These are phyloP conservation scores for Troides aeacus DNA, from an alignment of 2,888 invertebrate species.

Conservation along the genomic window DNA sequence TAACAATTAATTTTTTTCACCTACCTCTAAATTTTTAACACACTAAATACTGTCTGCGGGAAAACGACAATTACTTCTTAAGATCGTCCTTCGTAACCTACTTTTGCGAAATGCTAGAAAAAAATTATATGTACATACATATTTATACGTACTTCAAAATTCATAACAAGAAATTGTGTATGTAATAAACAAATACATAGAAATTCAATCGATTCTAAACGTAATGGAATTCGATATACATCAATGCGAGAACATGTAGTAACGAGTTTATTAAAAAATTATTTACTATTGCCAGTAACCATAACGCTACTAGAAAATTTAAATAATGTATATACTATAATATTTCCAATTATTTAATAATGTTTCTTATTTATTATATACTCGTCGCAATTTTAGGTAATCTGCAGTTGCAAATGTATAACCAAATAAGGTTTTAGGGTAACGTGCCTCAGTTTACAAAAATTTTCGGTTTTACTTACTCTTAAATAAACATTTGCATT, in stretches of 20 bases:
- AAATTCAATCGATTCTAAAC: not conserved
- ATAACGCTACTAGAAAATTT: not conserved
- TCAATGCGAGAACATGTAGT: not conserved
- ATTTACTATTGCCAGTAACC: not conserved
- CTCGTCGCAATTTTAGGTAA: too few relatives aligned
- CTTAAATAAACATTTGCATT: not conserved
- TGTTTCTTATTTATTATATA: too few relatives aligned
- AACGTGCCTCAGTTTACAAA: not conserved
- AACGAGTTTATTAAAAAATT: not conserved
- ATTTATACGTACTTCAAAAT: too few relatives aligned
- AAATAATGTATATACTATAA: not conserved
- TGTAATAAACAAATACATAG: not conserved
- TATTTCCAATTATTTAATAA: not conserved
- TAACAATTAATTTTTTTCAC: too few relatives aligned
- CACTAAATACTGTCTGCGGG: too few relatives aligned
- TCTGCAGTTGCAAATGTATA: too few relatives aligned
- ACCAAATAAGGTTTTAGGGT: too few relatives aligned
- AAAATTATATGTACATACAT: too few relatives aligned
- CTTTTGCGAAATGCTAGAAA: too few relatives aligned
- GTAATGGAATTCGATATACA: not conserved
- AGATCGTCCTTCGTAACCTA: too few relatives aligned
- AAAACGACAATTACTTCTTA: too few relatives aligned
- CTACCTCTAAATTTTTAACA: too few relatives aligned
- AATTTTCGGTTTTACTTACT: not conserved
- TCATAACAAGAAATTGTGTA: not conserved